Evolutionary conservation across 2,113 vertebrate genomes (phyloP).

Genomic region (Pterocles burchelli): DNA sequence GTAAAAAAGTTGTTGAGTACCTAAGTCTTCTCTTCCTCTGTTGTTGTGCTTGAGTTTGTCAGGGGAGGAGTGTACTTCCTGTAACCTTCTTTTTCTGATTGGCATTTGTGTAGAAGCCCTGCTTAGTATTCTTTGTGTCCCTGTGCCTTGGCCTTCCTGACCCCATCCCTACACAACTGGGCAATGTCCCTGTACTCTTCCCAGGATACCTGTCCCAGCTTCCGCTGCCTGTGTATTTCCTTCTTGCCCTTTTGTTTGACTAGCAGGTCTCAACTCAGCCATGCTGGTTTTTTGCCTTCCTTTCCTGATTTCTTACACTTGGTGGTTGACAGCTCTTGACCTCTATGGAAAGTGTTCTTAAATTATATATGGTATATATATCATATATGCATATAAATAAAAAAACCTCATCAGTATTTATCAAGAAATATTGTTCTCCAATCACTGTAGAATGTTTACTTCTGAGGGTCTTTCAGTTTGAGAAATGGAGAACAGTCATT

Average conservation of each 20-base stretch:
- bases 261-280: not conserved
- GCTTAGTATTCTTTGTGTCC: not conserved
- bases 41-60: not conserved
- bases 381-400: not conserved
- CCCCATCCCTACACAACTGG: not conserved
- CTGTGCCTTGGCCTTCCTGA: not conserved
- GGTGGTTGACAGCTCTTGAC: not conserved
- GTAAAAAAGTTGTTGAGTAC: not conserved
- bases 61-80: not conserved
- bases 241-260: not conserved
- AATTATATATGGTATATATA: not conserved
- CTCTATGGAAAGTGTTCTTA: not conserved
- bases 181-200: not conserved
- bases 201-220: not conserved
- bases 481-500: not conserved
- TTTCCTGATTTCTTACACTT: not conserved
- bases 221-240: not conserved
- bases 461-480: not conserved
- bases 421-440: not conserved
- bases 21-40: not conserved
- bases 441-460: not conserved
- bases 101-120: not conserved
- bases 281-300: not conserved
- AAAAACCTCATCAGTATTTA: not conserved
- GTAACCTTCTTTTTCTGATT: not conserved